Conservation (phyloP, 2,888 invertebrate species). For the Portevinia maculata region DNA sequence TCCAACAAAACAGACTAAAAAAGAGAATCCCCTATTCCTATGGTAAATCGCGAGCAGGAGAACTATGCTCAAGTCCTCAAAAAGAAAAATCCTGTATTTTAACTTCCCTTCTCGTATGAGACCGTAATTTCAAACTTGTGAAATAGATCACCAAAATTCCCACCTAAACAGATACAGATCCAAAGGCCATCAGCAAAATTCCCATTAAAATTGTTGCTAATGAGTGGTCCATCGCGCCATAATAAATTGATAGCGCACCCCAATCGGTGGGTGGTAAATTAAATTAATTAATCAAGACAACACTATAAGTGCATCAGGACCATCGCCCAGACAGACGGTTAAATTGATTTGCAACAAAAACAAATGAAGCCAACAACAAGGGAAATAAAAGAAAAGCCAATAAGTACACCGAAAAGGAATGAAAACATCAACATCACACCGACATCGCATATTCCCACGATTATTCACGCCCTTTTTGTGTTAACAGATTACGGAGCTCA, state of each 20-base stretch:
- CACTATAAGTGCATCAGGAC: constrained; percentile 31
- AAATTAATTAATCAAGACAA: constrained; percentile 69
- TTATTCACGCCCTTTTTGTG: constrained; percentile 73
- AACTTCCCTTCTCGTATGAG: too few species aligned
- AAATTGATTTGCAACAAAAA: constrained; percentile 70
- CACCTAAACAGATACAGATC: background rate
- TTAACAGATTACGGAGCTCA: constrained; percentile 71
- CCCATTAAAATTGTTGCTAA: constrained; percentile 24
- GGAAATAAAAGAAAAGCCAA: constrained; percentile 38
- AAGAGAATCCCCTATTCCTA: too few species aligned
- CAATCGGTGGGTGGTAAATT: constrained; percentile 64
- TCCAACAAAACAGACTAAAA: too few species aligned
- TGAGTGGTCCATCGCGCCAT: background rate
- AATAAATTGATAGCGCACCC: constrained; percentile 57
- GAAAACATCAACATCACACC: constrained; percentile 66
- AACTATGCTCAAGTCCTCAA: too few species aligned
- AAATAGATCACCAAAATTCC: too few species aligned
- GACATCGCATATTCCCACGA: constrained; percentile 68
- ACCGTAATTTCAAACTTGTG: too few species aligned
- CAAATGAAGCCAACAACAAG: constrained; percentile 14
- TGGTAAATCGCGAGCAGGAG: too few species aligned
- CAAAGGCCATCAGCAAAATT: constrained; percentile 14
- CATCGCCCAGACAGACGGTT: constrained; percentile 31
- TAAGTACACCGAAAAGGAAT: constrained; percentile 34
- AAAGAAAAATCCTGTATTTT: too few species aligned